These are phyloP conservation scores for Terrapene triunguis DNA, from an alignment of 2,113 vertebrate species.

Conservation along the genomic window DNA sequence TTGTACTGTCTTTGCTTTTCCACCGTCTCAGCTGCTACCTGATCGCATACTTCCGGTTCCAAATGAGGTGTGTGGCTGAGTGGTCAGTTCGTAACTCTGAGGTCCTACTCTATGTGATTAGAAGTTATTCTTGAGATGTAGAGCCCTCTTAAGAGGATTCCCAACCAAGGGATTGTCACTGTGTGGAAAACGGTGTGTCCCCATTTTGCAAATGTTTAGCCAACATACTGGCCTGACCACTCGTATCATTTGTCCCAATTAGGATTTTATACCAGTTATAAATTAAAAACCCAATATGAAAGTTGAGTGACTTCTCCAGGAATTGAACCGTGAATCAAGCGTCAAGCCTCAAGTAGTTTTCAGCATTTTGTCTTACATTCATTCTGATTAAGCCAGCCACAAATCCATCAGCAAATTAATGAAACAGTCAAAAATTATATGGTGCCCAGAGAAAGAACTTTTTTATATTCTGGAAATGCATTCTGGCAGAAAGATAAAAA, in stretches of 20 bases:
- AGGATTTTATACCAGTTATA: fast-evolving
- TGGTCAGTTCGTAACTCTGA: too few species aligned
- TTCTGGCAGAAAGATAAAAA: constrained; percentile 7
- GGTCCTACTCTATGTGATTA: too few species aligned
- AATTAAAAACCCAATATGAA: background rate
- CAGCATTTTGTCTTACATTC: constrained; percentile 13
- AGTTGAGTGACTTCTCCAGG: fast-evolving
- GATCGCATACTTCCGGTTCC: too few species aligned
- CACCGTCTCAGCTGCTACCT: too few species aligned
- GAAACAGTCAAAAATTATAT: background rate
- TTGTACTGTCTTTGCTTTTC: too few species aligned
- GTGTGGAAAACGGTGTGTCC: fast-evolving
- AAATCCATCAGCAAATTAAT: background rate
- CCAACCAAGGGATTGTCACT: background rate
- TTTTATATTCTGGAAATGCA: background rate
- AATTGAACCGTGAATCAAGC: background rate
- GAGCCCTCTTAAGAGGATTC: fast-evolving
- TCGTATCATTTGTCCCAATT: fast-evolving
- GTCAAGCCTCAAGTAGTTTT: background rate
- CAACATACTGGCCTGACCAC: fast-evolving
- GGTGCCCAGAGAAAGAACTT: constrained; percentile 19
- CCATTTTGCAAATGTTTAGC: fast-evolving
- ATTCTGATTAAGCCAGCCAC: constrained; percentile 37
- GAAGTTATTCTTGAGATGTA: fast-evolving
- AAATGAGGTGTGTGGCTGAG: too few species aligned